Conservation (phyloP, 1,140 invertebrate genomes). For the Cepaea nemoralis region DNA sequence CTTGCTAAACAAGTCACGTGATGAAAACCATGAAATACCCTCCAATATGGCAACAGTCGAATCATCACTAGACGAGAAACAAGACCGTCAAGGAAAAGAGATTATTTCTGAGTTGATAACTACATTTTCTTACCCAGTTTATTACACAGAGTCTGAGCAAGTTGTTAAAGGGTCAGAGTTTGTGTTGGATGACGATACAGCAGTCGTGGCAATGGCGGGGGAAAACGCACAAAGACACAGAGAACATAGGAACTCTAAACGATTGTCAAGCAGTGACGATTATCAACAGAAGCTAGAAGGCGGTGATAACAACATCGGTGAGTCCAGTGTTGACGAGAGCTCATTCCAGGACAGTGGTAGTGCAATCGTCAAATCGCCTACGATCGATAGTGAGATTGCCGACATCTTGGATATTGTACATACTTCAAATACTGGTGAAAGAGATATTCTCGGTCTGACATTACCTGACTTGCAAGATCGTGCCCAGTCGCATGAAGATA, state of each 20-base stretch:
- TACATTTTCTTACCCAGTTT: not conserved
- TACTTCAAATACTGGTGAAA: not conserved
- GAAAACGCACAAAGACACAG: slow-evolving; percentile 7
- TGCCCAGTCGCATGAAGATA: too few species aligned
- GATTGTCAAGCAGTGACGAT: not conserved
- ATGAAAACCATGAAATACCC: too few species aligned
- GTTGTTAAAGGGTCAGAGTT: too few species aligned
- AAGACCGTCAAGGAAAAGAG: not conserved
- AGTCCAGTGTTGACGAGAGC: not conserved
- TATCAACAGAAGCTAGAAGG: not conserved
- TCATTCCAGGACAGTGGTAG: not conserved
- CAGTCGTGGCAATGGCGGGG: slow-evolving; percentile 11
- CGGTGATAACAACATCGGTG: not conserved
- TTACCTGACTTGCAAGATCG: not conserved
- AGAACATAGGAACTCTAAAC: slow-evolving; percentile 2
- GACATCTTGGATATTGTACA: not conserved
- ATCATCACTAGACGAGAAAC: not conserved
- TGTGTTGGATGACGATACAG: not conserved
- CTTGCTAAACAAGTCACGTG: too few species aligned
- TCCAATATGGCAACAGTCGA: too few species aligned
- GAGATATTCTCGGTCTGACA: not conserved
- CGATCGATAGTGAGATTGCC: not conserved
- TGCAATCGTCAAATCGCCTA: not conserved
- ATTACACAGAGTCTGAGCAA: not conserved
- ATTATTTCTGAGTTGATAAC: not conserved